Percentiles rank a stretch among this genome's conserved stretches.
phyloP scores from a whole-genome alignment of 2,888 invertebrate genomes.

The Parapristionchus giblindavisi region DNA sequence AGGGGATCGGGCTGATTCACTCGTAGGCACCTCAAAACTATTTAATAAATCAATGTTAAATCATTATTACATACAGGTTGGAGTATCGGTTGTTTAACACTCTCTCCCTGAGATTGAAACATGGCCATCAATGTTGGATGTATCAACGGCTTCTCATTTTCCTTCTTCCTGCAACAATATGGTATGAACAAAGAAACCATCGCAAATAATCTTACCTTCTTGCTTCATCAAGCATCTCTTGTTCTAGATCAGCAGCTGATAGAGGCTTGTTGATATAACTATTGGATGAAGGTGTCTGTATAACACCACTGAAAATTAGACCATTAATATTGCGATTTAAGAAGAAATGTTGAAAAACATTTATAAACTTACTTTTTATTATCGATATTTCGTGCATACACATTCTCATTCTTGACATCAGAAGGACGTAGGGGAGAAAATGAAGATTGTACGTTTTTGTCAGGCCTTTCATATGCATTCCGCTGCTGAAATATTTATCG shows the following conservation, averaged over 20 bases:
- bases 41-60: background rate
- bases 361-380: no score
- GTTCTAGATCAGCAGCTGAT: constrained; percentile 32
- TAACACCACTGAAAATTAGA: background rate
- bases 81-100: background rate
- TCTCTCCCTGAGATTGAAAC: constrained; percentile 27
- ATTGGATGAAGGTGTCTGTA: background rate
- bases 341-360: no score
- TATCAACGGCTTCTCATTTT: constrained; percentile 9
- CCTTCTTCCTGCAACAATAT: constrained; percentile 10
- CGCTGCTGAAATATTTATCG: background rate
- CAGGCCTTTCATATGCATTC: constrained; percentile 9
- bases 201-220: background rate
- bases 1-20: no score
- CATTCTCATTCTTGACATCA: constrained; percentile 11
- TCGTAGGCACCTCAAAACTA: no score
- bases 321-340: background rate
- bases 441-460: no score
- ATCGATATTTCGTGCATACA: background rate
- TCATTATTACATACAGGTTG: background rate
- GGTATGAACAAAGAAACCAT: background rate
- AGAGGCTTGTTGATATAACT: background rate
- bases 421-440: constrained; percentile 19
- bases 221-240: constrained; percentile 29
- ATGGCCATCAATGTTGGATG: constrained; percentile 31